Evolutionary conservation across 2,113 vertebrate species (phyloP).

Genomic region (Pleuronectes platessa): DNA sequence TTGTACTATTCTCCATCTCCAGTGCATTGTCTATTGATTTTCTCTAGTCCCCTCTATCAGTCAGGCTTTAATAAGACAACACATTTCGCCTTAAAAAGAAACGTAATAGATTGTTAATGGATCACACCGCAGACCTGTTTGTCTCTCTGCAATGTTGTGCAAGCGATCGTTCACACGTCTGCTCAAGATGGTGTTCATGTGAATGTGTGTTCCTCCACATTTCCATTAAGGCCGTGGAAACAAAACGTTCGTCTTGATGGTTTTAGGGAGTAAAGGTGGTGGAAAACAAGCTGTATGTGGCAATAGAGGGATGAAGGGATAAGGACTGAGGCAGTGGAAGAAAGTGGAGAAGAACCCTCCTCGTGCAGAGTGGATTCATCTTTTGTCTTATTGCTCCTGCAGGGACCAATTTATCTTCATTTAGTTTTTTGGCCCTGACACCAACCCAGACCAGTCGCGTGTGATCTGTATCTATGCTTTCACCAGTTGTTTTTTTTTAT

Average conservation of each 20-base stretch:
- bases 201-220: conserved; percentile 20
- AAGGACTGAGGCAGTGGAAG: conserved; percentile 49
- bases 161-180: neutral
- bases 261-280: conserved; percentile 52
- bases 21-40: conserved; percentile 77
- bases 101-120: conserved; percentile 78
- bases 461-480: neutral
- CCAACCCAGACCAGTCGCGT: conserved; percentile 36
- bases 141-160: neutral
- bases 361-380: conserved; percentile 71
- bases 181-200: conserved; percentile 11
- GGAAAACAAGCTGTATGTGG: conserved; percentile 53
- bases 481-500: neutral
- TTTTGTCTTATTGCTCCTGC: conserved; percentile 74
- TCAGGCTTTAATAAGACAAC: conserved; percentile 80
- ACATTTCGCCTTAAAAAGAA: conserved; percentile 74
- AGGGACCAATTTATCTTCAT: conserved; percentile 79
- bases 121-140: conserved; percentile 42
- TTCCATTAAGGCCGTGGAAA: conserved; percentile 62
- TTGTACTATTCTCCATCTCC: conserved; percentile 62
- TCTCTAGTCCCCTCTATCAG: conserved; percentile 69
- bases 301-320: conserved; percentile 51
- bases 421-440: conserved; percentile 68
- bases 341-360: conserved; percentile 66
- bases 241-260: conserved; percentile 64